Evolutionary conservation across 1,140 invertebrate genomes (phyloP).

Genomic region (Polyergus mexicanus): DNA sequence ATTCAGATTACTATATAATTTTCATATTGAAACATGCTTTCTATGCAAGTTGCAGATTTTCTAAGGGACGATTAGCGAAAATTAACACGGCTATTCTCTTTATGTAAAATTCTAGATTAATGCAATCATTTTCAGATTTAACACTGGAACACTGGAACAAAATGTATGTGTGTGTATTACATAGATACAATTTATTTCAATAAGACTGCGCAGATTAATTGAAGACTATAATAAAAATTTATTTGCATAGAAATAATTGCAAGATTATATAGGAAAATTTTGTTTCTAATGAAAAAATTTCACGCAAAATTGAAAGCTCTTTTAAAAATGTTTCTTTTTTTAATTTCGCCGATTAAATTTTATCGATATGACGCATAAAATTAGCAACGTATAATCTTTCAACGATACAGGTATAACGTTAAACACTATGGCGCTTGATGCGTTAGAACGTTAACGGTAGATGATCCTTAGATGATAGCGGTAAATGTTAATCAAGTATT

Average conservation of each 20-base stretch:
- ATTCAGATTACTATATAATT: constrained; percentile 12
- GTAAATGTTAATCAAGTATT: not conserved
- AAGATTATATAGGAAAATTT: not conserved
- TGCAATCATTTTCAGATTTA: constrained; percentile 9
- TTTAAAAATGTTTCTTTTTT: not conserved
- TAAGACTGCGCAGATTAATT: not conserved
- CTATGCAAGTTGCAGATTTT: not conserved
- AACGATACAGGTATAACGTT: not conserved
- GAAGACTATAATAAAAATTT: constrained; percentile 3
- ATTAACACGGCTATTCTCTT: not conserved
- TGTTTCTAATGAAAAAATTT: not conserved
- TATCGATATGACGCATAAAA: not conserved
- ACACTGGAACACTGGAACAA: not conserved
- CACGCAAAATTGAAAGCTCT: not conserved
- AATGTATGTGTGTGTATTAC: too few relatives aligned
- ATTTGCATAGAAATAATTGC: not conserved
- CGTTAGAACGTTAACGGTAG: constrained; percentile 8
- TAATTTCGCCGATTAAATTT: not conserved
- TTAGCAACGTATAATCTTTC: not conserved
- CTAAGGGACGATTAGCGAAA: too few relatives aligned
- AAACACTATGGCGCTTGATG: not conserved
- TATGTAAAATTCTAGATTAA: not conserved
- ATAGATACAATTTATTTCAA: not conserved
- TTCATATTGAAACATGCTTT: not conserved
- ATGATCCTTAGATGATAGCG: constrained; percentile 5